Base-by-base conservation (phyloP, 2,888 invertebrate genomes). In the Camponotus fellah region DNA sequence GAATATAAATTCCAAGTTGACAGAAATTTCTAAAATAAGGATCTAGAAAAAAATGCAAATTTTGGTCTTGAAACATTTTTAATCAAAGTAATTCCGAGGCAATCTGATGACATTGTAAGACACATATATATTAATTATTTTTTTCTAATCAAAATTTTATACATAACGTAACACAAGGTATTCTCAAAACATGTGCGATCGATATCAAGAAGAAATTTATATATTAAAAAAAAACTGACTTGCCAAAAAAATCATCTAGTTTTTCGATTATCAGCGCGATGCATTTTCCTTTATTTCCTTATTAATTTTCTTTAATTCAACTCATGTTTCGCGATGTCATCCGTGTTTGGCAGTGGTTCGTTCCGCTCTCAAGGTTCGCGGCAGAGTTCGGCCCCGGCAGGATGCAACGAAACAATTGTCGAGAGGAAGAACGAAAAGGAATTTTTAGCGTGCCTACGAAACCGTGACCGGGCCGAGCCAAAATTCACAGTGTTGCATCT, bases 351-450 rank as follows among this genome's bases (percentile, higher is more conserved):
- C 83, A 90, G 91, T 6, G 79, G 53, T 58, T 71, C 83, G 82
- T 85, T 84, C 77, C 84, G 86, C 85, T 91, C 86, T 86, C 91
- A 71, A 89, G 87, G 66, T 83, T 86, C 90, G 92, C 91, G 92
- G 90, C 92, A 92, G 92, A 91, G 89, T 87, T 87, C 62, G 68
- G 76, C 34, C 86, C 83, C 84, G 91, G 89, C 93, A 93, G 92
- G 93, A 93, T 93, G 92, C 92, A 87, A 91, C 90, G 92, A 92
- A 92, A 93, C 93, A 93, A 93, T 93, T 90, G 92, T 88, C 88
- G 91, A 83, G 87, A 90, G 91, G 91, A 90, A 91, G 91, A 91
- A 91, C 86, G 86, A 89, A 86, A 85, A 85, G 89, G 91, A 92
- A 90, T 91, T 89, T 93, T 92, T 87, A 91, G 91, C 89, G 87